Evolutionary conservation across 2,797 vertebrate genomes (phyloP).

Genomic region (Brotogeris chrysoptera): DNA sequence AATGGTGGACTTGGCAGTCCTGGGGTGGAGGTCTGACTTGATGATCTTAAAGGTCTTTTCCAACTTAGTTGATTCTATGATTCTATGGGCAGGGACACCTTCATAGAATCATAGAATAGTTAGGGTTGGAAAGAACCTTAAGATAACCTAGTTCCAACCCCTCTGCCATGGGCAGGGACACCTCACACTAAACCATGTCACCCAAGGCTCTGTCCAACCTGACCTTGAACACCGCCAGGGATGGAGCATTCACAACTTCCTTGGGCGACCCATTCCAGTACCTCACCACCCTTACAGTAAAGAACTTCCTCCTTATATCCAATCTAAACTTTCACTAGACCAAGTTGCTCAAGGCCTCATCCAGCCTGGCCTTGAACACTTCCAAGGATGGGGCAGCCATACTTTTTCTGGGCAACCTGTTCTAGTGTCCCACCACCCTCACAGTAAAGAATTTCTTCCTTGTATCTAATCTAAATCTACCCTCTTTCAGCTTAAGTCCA

Average conservation of each 20-base stretch:
- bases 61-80: neutral
- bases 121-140: neutral
- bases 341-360: neutral
- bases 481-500: neutral
- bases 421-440: neutral
- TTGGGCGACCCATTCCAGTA: neutral
- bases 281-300: neutral
- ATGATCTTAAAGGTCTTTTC: neutral
- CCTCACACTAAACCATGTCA: too few species aligned
- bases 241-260: neutral
- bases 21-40: neutral
- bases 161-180: neutral
- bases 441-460: neutral
- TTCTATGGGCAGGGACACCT: neutral
- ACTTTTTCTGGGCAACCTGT: neutral
- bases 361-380: neutral
- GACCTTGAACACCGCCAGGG: too few species aligned
- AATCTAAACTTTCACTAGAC: neutral
- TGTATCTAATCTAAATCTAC: neutral
- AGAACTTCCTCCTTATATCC: neutral
- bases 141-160: neutral
- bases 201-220: neutral
- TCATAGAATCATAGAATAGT: neutral
- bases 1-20: neutral
- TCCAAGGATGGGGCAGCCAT: neutral